These are phyloP conservation scores for Jaculus jaculus DNA, from an alignment of 2,113 vertebrate genomes.

Conservation along the genomic window DNA sequence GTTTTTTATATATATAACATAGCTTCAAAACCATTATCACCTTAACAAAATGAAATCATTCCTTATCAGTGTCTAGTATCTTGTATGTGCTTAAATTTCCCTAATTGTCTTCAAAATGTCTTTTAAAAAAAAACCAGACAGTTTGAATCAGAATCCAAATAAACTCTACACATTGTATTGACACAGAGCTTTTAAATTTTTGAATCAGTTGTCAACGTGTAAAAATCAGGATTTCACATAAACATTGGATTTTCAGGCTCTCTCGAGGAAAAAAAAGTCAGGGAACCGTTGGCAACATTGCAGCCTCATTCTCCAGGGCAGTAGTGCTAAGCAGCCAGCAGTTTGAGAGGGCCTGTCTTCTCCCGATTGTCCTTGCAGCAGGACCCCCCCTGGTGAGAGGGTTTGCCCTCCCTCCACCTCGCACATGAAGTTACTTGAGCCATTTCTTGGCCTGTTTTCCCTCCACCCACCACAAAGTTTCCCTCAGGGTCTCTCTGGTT, in stretches of 20 bases:
- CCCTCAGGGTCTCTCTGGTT: not conserved
- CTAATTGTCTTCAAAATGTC: conserved; percentile 67
- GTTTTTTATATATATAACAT: not conserved
- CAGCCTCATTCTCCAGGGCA: not conserved
- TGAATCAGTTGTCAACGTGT: conserved; percentile 68
- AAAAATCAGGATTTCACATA: conserved; percentile 62
- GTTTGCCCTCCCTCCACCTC: not conserved
- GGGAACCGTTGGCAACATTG: not conserved
- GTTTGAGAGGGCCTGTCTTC: too few relatives aligned
- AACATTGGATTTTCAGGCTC: conserved; percentile 46
- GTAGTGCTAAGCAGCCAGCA: rapidly evolving
- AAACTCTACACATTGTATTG: conserved; percentile 41
- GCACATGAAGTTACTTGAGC: not conserved
- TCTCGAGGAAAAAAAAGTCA: not conserved
- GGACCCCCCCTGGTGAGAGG: rapidly evolving
- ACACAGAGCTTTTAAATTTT: conserved; percentile 64
- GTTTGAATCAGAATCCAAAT: conserved; percentile 51
- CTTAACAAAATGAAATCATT: conserved; percentile 60
- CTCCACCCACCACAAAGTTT: not conserved
- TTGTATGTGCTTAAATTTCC: conserved; percentile 43
- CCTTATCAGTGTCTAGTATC: conserved; percentile 62
- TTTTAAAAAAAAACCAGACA: conserved; percentile 26
- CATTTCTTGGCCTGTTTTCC: not conserved
- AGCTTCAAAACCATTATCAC: conserved; percentile 53
- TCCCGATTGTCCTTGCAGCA: not conserved